Conservation (phyloP, 2,113 vertebrate genomes). For the Ptilorrhoa leucosticta region DNA sequence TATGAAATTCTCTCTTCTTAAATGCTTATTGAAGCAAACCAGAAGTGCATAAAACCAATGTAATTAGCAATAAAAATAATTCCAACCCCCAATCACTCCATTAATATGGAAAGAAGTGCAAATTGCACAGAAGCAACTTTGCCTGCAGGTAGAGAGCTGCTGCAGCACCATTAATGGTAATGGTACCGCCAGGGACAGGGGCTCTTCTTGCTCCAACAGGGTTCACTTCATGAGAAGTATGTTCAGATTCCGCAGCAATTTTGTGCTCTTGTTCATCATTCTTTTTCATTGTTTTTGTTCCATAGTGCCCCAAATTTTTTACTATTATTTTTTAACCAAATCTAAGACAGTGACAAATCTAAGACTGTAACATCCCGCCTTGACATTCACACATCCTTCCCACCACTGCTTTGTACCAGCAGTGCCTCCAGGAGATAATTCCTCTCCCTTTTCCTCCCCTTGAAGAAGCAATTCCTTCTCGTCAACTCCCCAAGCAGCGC, state of each 20-base stretch:
- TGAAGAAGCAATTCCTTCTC: background rate
- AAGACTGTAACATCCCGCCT: background rate
- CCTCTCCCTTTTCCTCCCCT: background rate
- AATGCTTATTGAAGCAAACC: constrained; percentile 60
- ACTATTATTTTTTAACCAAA: background rate
- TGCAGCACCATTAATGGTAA: background rate
- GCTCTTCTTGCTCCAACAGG: background rate
- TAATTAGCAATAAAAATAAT: constrained; percentile 32
- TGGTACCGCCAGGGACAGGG: background rate
- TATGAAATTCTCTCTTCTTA: constrained; percentile 51
- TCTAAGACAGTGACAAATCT: background rate
- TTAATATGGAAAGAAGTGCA: background rate
- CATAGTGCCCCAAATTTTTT: background rate
- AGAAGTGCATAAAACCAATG: background rate
- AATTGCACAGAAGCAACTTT: background rate
- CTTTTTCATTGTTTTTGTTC: background rate
- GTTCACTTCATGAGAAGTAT: background rate
- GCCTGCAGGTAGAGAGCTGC: background rate
- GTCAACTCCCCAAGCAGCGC: background rate
- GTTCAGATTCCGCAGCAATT: background rate
- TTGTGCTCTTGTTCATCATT: background rate
- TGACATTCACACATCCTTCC: background rate
- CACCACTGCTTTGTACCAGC: background rate
- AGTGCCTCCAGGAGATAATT: background rate
- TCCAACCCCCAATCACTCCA: background rate